A percentile compares a stretch with the other conserved stretches of the same genome.
These are phyloP conservation scores for Colaptes auratus DNA, from an alignment of 2,113 vertebrate genomes.

Conservation along the genomic window DNA sequence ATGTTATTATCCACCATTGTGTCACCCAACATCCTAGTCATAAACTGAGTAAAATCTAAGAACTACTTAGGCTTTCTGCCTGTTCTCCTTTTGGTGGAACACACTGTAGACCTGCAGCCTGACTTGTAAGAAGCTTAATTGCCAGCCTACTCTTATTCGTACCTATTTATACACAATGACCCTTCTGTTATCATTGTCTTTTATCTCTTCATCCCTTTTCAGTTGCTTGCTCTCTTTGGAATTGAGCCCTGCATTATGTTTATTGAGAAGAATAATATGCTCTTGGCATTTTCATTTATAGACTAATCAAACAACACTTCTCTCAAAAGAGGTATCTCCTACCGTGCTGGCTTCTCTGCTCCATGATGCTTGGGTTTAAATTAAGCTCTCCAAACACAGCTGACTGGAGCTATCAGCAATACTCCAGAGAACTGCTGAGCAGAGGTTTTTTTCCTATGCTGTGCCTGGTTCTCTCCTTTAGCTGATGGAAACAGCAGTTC, in stretches of 20 bases:
- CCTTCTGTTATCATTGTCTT: slow-evolving; percentile 53
- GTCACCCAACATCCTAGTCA: background rate
- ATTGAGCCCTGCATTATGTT: slow-evolving; percentile 28
- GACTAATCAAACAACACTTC: slow-evolving; percentile 62
- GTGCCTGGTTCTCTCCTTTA: no score
- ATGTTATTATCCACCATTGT: background rate
- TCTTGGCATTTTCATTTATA: slow-evolving; percentile 53
- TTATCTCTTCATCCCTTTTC: slow-evolving; percentile 36
- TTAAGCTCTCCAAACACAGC: slow-evolving; percentile 66
- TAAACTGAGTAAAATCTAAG: background rate
- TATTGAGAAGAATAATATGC: slow-evolving; percentile 55
- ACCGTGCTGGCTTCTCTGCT: slow-evolving; percentile 6
- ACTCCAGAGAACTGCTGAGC: slow-evolving; percentile 56
- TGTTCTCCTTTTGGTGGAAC: background rate
- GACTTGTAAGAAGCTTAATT: background rate
- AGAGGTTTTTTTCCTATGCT: no score
- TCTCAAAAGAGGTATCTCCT: slow-evolving; percentile 50
- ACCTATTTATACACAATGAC: slow-evolving; percentile 28
- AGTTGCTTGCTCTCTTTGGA: slow-evolving; percentile 22
- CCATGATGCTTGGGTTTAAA: slow-evolving; percentile 25
- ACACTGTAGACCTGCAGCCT: background rate
- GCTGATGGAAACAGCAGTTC: no score
- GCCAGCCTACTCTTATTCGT: background rate
- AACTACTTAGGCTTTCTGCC: background rate
- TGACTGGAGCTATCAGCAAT: slow-evolving; percentile 35